These are phyloP conservation scores for Brachyhypopomus gauderio DNA, from an alignment of 2,113 vertebrate species.

Conservation along the genomic window DNA sequence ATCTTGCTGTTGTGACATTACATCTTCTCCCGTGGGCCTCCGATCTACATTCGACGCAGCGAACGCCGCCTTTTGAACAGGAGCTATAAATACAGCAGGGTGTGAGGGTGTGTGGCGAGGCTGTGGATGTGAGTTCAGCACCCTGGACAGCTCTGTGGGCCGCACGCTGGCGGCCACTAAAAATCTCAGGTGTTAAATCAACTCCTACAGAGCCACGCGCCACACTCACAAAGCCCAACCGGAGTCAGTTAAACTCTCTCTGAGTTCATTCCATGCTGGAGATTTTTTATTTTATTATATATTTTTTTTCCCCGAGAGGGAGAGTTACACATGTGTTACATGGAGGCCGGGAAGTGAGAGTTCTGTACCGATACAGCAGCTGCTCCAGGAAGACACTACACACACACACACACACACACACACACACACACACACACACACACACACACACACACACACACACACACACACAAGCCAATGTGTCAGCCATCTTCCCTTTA, in stretches of 20 bases:
- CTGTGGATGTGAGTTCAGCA: constrained; percentile 32
- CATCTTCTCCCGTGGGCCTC: constrained; percentile 9
- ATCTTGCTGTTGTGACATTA: constrained; percentile 44
- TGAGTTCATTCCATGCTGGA: not conserved
- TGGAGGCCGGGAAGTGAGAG: no score
- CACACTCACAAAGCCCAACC: not conserved
- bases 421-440: no score
- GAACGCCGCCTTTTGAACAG: constrained; percentile 27
- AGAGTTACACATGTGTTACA: no score
- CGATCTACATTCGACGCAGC: constrained; percentile 26
- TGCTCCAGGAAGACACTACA: no score
- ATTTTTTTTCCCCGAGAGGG: no score
- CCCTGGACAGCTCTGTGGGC: constrained; percentile 40
- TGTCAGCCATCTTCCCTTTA: not conserved
- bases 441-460: no score
- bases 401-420: no score
- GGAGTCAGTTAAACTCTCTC: not conserved
- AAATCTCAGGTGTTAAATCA: constrained; percentile 28
- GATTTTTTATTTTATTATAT: no score
- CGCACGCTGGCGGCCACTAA: not conserved
- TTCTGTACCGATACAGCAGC: no score
- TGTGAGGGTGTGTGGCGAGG: not conserved
- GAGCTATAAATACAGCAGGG: constrained; percentile 47
- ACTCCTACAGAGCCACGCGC: constrained; percentile 9
- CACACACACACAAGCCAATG: not conserved